Conservation (phyloP, 1,140 invertebrate species). For the Macrobrachium nipponense region DNA sequence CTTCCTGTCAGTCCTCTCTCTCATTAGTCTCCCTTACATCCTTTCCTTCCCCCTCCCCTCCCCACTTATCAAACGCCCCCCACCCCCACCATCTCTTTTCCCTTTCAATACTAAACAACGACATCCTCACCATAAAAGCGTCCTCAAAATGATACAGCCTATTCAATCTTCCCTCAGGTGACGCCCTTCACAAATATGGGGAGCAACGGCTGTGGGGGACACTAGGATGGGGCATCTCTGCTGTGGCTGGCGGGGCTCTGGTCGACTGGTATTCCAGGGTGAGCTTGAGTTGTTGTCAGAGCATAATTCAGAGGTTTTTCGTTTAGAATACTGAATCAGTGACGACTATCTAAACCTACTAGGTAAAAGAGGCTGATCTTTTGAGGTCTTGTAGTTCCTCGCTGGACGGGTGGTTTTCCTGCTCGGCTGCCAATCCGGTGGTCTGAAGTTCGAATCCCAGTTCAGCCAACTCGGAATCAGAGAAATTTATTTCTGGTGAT, state of each 20-base stretch:
- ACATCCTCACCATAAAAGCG: not conserved
- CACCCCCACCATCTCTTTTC: not conserved
- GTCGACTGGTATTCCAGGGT: constrained; percentile 50
- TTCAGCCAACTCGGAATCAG: too few relatives aligned
- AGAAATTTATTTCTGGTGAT: too few relatives aligned
- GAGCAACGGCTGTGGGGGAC: constrained; percentile 49
- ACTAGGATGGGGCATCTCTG: constrained; percentile 33
- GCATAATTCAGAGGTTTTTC: too few relatives aligned
- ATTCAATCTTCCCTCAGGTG: constrained; percentile 3
- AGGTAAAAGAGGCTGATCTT: not conserved
- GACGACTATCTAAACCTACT: not conserved
- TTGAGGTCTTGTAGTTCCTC: too few relatives aligned
- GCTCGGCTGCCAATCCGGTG: too few relatives aligned
- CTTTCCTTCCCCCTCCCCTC: not conserved
- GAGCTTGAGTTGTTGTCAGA: not conserved
- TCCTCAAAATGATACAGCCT: not conserved
- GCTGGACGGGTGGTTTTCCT: too few relatives aligned
- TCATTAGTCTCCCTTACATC: not conserved
- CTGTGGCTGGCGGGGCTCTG: constrained; percentile 32
- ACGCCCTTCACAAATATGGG: constrained; percentile 41
- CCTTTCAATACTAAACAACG: not conserved
- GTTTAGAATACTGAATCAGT: too few relatives aligned
- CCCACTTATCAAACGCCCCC: not conserved
- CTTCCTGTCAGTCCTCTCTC: not conserved
- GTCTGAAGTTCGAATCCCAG: too few relatives aligned